A percentile compares a stretch with the other conserved stretches of the same genome.
phyloP scores from a whole-genome alignment of 2,888 invertebrate genomes.

The Rhaphigaster nebulosa region DNA sequence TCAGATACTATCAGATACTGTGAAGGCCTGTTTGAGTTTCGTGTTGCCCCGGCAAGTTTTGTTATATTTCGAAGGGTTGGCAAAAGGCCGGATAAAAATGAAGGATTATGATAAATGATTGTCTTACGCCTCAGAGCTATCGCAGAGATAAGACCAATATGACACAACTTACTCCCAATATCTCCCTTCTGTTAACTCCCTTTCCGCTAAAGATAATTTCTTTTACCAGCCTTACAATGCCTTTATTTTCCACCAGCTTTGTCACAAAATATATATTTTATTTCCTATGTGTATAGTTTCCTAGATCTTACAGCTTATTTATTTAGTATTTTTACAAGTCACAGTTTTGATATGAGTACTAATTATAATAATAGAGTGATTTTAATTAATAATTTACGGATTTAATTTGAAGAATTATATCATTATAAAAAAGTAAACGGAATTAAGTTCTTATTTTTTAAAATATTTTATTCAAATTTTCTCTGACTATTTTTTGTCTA shows the following conservation, averaged over 20 bases:
- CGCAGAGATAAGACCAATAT: conserved; percentile 18
- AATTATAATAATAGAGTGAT: too few relatives aligned
- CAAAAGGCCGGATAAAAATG: conserved; percentile 39
- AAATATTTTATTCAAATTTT: too few relatives aligned
- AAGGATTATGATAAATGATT: conserved; percentile 43
- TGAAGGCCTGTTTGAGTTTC: background rate
- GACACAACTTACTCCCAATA: conserved; percentile 20
- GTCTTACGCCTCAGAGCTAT: background rate
- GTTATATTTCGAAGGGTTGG: conserved; percentile 36
- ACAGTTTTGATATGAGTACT: too few relatives aligned
- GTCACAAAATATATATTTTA: background rate
- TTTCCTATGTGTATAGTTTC: background rate
- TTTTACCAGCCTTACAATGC: background rate
- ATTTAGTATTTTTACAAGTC: too few relatives aligned
- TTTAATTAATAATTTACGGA: too few relatives aligned
- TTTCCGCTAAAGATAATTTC: background rate
- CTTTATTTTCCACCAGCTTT: background rate
- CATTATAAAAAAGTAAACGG: too few relatives aligned
- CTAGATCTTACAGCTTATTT: too few relatives aligned
- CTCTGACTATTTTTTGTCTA: too few relatives aligned
- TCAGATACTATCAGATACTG: background rate
- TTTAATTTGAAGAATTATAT: too few relatives aligned
- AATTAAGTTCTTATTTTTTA: too few relatives aligned
- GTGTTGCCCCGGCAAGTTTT: background rate
- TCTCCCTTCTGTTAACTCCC: conserved; percentile 30